These are phyloP conservation scores for Gymnodraco acuticeps DNA, from an alignment of 2,797 vertebrate species.

Conservation along the genomic window DNA sequence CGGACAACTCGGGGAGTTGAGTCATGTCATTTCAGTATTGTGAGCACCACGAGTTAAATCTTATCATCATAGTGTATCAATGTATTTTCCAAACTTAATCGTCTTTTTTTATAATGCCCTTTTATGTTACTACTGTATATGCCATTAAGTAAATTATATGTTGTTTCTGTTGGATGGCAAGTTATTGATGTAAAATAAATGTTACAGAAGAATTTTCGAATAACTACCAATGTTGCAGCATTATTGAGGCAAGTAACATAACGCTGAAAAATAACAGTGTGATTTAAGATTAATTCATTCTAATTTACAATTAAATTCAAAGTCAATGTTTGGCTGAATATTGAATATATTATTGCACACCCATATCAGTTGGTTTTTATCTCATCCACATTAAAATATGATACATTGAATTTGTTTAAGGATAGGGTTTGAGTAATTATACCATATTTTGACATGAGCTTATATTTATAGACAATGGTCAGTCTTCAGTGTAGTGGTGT, in stretches of 20 bases:
- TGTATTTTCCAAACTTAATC: background rate
- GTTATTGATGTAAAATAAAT: background rate
- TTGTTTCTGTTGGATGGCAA: background rate
- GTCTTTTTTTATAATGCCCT: background rate
- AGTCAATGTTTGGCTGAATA: background rate
- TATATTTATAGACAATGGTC: background rate
- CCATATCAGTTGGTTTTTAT: background rate
- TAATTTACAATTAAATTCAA: too few species aligned
- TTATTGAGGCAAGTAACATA: background rate
- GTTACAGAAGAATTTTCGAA: too few species aligned
- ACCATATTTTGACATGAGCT: slow-evolving; percentile 9
- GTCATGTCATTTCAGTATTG: background rate
- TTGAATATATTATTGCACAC: background rate
- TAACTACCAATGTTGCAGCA: background rate
- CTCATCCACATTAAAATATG: background rate
- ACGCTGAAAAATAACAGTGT: background rate
- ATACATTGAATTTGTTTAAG: too few species aligned
- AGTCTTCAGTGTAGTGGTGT: background rate
- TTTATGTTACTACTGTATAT: background rate
- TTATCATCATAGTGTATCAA: background rate
- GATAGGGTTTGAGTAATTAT: background rate
- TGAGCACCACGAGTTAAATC: background rate
- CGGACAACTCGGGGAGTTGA: background rate
- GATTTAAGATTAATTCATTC: background rate
- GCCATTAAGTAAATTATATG: background rate